Base-by-base conservation (phyloP, 2,797 vertebrate genomes). In the Tarsius wallacei region DNA sequence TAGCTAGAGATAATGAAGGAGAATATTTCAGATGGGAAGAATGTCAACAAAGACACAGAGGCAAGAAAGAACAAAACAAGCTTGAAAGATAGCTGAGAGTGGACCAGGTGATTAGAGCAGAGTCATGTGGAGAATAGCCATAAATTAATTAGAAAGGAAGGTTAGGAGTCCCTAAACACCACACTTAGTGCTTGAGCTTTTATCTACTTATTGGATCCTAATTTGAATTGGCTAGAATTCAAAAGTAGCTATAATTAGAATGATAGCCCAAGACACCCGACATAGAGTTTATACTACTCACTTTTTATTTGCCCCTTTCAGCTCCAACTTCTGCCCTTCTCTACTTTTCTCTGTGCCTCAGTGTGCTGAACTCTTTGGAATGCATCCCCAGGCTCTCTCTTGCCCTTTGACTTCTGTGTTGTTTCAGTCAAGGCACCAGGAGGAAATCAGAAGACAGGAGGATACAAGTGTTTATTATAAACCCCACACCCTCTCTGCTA, bases 141-240 rank as follows among this genome's bases (percentile, higher is more conserved):
- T 24, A 94, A 92, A 89, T 4, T 9, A 17, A 64, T 26, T 87
- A 86, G 42, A 66, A 90, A 66, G 76, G 42, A 76, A 88, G 24
- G 28, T 26, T 33, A 24, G 55, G 24, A 63, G 13, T n/a, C 10
- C 49, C 66, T 47, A 85, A 70, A 70, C 66, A 66, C 36, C 78
- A 87, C 24, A 26, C 5, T n/a, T 83, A 13, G 19, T n/a, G 47
- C 28, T 66, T 80, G 13, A 81, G 9, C 6, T 87, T 94, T 76
- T n/a, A 61, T 92, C n/a, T 61, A 36, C 6, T 89, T 85, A 64
- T 55, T 96, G 21, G 36, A 74, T 42, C 36, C 71, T 81, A 87
- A 33, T 61, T 66, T 90, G 36, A 93, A 68, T 17, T 76, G 31
- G 26, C 59, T 81, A 59, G 26, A 82, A 59, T 31, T 31, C 51